These are phyloP conservation scores for Pterostichus madidus DNA, from an alignment of 2,888 invertebrate genomes.

Conservation along the genomic window DNA sequence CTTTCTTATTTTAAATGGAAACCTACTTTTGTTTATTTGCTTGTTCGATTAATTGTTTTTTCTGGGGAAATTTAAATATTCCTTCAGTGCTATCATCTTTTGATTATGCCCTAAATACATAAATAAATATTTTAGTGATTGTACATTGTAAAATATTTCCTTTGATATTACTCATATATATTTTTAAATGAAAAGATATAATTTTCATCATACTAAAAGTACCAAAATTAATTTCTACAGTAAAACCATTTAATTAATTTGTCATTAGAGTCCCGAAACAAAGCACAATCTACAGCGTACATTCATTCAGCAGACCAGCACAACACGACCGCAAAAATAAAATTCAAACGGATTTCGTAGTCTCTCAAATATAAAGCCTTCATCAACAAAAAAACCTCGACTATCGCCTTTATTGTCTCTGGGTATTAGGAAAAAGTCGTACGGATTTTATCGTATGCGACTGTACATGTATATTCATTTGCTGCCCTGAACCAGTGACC, in stretches of 20 bases:
- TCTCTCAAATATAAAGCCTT: conserved; percentile 4
- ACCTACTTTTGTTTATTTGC: no score
- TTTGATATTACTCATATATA: no score
- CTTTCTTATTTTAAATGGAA: no score
- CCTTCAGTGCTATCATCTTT: no score
- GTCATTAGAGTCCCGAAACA: conserved; percentile 19
- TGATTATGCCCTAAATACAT: no score
- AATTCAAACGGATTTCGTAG: conserved; percentile 15
- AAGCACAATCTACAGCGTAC: conserved; percentile 15
- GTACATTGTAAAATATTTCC: no score
- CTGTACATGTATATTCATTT: conserved; percentile 28
- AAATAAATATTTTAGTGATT: no score
- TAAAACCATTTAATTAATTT: conserved; percentile 36
- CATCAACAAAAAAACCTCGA: background rate
- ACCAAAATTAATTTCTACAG: background rate
- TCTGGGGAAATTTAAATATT: no score
- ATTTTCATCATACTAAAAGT: background rate
- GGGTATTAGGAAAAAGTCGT: background rate
- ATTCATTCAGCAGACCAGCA: background rate
- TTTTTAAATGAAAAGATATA: no score
- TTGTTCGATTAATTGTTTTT: no score
- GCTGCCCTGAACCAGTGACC: background rate
- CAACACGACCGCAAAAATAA: conserved; percentile 6
- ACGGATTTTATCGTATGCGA: background rate
- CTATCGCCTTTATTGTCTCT: background rate